Evolutionary conservation across 2,797 vertebrate genomes (phyloP), one percentile per base, ranked within the genome.

Genomic region (Ctenopoma kingsleyae): DNA sequence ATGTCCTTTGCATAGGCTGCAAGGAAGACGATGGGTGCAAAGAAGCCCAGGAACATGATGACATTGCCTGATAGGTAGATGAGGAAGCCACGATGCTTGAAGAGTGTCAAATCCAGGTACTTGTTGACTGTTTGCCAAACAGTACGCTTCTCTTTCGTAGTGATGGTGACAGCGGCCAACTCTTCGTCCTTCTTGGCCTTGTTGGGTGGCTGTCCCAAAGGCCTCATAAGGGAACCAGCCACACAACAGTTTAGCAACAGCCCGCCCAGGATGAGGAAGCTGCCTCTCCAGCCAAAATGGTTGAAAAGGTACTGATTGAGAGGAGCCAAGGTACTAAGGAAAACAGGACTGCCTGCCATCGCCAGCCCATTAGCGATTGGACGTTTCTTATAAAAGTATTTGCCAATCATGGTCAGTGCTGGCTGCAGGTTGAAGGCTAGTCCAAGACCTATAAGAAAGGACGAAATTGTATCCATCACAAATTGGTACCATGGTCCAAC

Each of bases 291-390:
- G 56, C 98, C 97, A 12, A 95, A 99, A 0, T 71, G 73, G 76
- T 99, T 98, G 82, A 98, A 96, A 12, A 99, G 96, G 74, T 94
- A 99, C 88, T 99, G 98, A 90, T 98, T 99, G 63, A 99, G 96
- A 59, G 98, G 98, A 25, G 98, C 98, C 67, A 99, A 61, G 5
- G 97, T 95, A 87, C 97, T 97, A 84, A 99, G 93, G 90, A 99
- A 98, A 57, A 99, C 98, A 1, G 98, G 98, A 84, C 98, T 99
- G 69, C 98, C 98, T 8, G 98, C 96, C 98, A 99, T 99, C 5
- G 98, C 96, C 19, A 98, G 75, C 15, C 98, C 98, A 40, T 97
- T 99, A 16, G 98, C 98, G 46, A 99, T 93, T 13, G 98, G 98
- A 9, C 98, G 95, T 74, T 96, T 98, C 91, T 94, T 96, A 35